Base-by-base conservation (phyloP, 2,888 invertebrate species). In the Pyrrhosoma nymphula region DNA sequence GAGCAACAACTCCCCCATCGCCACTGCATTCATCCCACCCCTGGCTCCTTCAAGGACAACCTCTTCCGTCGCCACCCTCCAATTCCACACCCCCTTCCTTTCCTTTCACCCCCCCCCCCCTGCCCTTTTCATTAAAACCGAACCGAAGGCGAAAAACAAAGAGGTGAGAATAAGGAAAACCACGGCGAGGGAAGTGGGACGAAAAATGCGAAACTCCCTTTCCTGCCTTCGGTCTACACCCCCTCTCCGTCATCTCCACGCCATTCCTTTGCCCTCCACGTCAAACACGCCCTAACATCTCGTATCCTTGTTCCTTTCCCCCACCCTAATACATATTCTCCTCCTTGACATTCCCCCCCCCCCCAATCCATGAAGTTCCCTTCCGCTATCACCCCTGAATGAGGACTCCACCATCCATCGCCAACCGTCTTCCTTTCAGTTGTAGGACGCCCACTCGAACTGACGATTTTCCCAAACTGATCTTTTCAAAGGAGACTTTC, bases 321-420 rank as follows among this genome's bases (percentile, higher is more conserved):
- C 89, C 55, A 26, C 39, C 23, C 47, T 47, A 26, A 56, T n/a
- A n/a, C 89, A 47, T 20, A 56, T 56, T 56, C 89, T 56, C 55
- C 16, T 26, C n/a, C 89, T n/a, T 26, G 39, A 56, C 56, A 4
- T 23, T 14, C n/a, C n/a, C 2, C 47, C 26, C 47, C 12, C n/a
- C 14, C n/a, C n/a, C n/a, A n/a, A n/a, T n/a, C 89, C 26, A 18
- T 35, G 23, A 10, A 20, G 16, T 20, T 56, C n/a, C 56, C n/a
- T 56, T 56, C 89, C 26, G 89, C 89, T n/a, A 55, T 55, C 55
- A 56, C 89, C 56, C 89, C 56, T 56, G 89, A 89, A 89, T 89
- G 56, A n/a, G 26, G 26, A n/a, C 56, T 47, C 56, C n/a, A 55
- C 23, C 89, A 89, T 56, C 56, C 89, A 16, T 56, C 88, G 20